Evolutionary conservation across 2,888 invertebrate species (phyloP).

Genomic region (Acleris laterana): DNA sequence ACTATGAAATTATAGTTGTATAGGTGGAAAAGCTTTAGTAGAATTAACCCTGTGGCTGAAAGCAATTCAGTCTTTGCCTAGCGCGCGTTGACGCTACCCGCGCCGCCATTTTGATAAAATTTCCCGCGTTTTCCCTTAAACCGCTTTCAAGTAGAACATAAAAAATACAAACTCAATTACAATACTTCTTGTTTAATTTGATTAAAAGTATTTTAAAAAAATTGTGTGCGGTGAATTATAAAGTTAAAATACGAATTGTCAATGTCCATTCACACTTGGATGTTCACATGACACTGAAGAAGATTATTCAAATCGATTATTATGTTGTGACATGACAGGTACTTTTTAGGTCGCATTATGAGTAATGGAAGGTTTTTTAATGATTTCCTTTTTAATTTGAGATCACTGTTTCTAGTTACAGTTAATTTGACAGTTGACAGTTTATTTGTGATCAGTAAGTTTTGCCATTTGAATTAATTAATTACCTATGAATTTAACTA

Average conservation of each 20-base stretch:
- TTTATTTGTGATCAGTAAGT: too few species aligned
- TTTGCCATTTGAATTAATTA: too few species aligned
- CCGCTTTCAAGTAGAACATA: constrained; percentile 19
- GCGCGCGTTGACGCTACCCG: constrained; percentile 59
- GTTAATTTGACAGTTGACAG: too few species aligned
- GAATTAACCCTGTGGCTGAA: constrained; percentile 46
- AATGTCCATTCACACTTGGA: constrained; percentile 42
- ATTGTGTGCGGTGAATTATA: constrained; percentile 19
- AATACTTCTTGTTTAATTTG: not conserved
- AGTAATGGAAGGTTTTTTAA: not conserved
- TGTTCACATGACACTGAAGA: constrained; percentile 51
- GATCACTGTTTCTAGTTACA: too few species aligned
- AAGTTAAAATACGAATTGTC: constrained; percentile 19
- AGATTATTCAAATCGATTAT: constrained; percentile 50
- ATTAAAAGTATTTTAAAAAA: not conserved
- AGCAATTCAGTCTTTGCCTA: constrained; percentile 64
- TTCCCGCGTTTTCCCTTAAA: constrained; percentile 59
- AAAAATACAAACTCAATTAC: not conserved
- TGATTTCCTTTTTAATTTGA: not conserved
- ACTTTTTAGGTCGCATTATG: constrained; percentile 28
- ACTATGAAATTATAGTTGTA: constrained; percentile 39
- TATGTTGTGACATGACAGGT: constrained; percentile 39
- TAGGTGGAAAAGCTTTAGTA: constrained; percentile 39
- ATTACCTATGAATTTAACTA: too few species aligned
- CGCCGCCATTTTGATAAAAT: constrained; percentile 56